These are phyloP conservation scores for Styela clava DNA, from an alignment of 23 tunicate genomes.

Conservation along the genomic window DNA sequence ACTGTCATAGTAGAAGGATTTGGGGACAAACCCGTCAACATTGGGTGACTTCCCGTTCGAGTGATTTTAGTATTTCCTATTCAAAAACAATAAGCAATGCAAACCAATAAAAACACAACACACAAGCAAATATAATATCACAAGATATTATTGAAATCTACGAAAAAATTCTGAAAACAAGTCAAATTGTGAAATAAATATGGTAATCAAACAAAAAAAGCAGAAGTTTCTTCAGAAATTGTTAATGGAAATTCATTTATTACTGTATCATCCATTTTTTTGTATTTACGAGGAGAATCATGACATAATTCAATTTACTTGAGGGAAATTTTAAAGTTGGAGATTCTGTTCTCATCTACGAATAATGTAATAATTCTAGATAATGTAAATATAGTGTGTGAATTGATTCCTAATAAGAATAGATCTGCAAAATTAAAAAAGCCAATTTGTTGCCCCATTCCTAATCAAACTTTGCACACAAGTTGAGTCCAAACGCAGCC, in stretches of 20 bases:
- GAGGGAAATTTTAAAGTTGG: neutral
- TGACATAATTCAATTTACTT: no score
- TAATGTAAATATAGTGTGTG: no score
- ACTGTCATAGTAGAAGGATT: conserved; percentile 13
- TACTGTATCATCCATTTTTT: neutral
- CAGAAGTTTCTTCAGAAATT: neutral
- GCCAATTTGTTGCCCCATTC: no score
- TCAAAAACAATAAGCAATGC: conserved; percentile 12
- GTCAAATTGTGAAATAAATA: neutral
- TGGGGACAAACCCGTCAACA: conserved; percentile 25
- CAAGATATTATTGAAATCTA: neutral
- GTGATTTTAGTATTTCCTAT: conserved; percentile 27
- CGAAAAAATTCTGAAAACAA: neutral
- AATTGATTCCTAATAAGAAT: no score
- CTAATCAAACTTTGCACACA: no score
- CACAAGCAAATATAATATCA: conserved; percentile 9
- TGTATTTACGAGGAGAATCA: no score
- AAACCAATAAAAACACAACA: conserved; percentile 1
- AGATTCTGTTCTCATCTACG: no score
- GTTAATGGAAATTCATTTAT: no score
- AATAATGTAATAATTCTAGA: no score
- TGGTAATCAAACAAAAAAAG: neutral
- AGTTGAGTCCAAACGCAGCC: no score
- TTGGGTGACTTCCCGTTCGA: conserved; percentile 31
- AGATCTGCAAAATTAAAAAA: no score